A percentile compares a stretch with the other conserved stretches of the same genome.
Evolutionary conservation across 2,888 invertebrate genomes (phyloP).

Genomic region (Tinea pellionella): DNA sequence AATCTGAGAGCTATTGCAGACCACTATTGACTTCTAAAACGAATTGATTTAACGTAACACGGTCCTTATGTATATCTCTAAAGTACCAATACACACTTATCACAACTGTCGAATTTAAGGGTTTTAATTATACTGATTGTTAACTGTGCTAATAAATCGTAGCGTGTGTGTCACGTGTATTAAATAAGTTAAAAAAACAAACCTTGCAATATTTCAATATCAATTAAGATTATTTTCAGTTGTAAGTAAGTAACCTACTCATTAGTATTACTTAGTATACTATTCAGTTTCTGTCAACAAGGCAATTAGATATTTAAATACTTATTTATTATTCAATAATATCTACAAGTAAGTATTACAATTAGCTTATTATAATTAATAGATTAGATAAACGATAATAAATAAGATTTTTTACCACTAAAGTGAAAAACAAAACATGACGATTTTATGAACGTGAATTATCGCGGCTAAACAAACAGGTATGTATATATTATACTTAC

Average conservation of each 20-base stretch:
- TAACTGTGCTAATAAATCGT: too few relatives aligned
- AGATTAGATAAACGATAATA: background rate
- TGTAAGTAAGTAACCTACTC: background rate
- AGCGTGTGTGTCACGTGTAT: too few relatives aligned
- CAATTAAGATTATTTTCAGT: background rate
- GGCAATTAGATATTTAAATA: background rate
- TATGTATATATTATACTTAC: too few relatives aligned
- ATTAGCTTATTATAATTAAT: conserved; percentile 1
- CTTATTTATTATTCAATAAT: background rate
- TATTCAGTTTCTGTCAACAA: background rate
- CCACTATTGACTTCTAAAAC: background rate
- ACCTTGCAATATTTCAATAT: background rate
- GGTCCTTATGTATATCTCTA: too few relatives aligned
- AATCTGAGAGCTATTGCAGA: background rate
- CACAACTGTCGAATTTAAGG: too few relatives aligned
- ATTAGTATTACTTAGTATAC: too few relatives aligned
- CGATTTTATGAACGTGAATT: background rate
- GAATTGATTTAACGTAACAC: background rate
- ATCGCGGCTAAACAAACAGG: background rate
- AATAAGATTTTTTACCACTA: background rate
- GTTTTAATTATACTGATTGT: too few relatives aligned
- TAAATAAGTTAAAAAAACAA: too few relatives aligned
- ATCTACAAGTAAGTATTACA: too few relatives aligned
- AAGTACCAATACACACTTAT: too few relatives aligned
- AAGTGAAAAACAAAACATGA: background rate